phyloP scores from a whole-genome alignment of 35 echinoderm and acorn worm genomes.

The Ophioderma brevispina region DNA sequence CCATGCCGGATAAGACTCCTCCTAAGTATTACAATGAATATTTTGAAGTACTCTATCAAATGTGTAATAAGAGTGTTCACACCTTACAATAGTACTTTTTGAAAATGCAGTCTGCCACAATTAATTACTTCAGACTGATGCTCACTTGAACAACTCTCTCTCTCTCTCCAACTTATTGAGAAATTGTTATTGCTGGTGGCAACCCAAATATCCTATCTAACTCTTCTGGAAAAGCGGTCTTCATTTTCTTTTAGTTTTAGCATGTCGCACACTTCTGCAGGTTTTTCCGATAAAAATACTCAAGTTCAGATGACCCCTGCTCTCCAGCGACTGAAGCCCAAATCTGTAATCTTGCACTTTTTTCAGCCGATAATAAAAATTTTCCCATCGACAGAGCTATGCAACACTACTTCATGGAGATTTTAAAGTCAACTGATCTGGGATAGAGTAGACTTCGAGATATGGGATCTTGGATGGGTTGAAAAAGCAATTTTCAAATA shows the following conservation, averaged over 20 bases:
- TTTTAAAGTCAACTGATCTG: not conserved
- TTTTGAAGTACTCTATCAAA: no score
- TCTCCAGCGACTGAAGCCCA: not conserved
- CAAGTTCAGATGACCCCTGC: not conserved
- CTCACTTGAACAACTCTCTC: no score
- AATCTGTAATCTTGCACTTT: not conserved
- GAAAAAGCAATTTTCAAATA: not conserved
- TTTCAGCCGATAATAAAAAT: not conserved
- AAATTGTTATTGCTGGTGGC: no score
- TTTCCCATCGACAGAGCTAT: not conserved
- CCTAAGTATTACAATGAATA: no score
- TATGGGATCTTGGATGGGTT: not conserved
- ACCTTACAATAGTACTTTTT: no score
- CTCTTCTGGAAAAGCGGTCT: not conserved
- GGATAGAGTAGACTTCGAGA: not conserved
- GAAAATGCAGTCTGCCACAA: no score
- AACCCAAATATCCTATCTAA: not conserved
- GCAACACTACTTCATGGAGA: not conserved
- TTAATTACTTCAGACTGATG: no score
- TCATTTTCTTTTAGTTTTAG: not conserved
- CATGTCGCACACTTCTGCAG: not conserved
- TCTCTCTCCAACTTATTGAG: no score
- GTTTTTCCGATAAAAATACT: not conserved
- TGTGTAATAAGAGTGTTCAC: no score
- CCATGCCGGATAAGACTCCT: no score